Conservation (phyloP, 2,113 vertebrate species). For the Nothocercus julius region DNA sequence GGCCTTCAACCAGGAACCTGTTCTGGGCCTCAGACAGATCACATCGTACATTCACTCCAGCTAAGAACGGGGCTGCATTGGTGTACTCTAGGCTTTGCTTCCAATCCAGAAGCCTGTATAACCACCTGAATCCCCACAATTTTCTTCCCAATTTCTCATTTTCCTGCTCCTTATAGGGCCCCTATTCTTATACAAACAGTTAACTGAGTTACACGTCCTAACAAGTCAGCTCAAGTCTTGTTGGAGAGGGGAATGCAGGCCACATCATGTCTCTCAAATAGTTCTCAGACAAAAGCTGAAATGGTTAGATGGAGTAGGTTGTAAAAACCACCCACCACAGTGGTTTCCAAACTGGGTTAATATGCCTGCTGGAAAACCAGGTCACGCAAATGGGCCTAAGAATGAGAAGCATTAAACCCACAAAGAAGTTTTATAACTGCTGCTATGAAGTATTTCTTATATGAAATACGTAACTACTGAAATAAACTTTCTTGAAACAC, state of each 20-base stretch:
- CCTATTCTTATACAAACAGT: neutral
- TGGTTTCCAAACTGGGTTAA: neutral
- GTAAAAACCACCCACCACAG: neutral
- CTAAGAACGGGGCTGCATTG: neutral
- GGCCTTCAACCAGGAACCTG: neutral
- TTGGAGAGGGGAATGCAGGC: neutral
- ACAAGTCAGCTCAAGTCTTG: neutral
- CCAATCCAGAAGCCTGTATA: neutral
- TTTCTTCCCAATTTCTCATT: neutral
- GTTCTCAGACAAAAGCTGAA: neutral
- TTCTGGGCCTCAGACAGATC: neutral
- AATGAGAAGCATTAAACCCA: neutral
- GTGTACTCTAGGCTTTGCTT: neutral
- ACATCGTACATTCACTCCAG: neutral
- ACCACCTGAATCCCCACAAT: neutral
- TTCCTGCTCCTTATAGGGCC: neutral
- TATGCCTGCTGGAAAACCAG: neutral
- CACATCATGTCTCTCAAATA: neutral
- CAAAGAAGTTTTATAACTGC: neutral
- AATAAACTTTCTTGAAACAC: neutral
- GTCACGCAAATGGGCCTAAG: neutral
- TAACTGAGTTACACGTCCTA: neutral
- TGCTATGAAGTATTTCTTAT: neutral
- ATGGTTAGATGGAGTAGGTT: neutral
- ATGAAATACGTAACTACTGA: neutral